Percentiles rank a stretch among this genome's conserved stretches.
These are phyloP conservation scores for Tolypeutes matacus DNA, from an alignment of 2,797 vertebrate genomes.

Conservation along the genomic window DNA sequence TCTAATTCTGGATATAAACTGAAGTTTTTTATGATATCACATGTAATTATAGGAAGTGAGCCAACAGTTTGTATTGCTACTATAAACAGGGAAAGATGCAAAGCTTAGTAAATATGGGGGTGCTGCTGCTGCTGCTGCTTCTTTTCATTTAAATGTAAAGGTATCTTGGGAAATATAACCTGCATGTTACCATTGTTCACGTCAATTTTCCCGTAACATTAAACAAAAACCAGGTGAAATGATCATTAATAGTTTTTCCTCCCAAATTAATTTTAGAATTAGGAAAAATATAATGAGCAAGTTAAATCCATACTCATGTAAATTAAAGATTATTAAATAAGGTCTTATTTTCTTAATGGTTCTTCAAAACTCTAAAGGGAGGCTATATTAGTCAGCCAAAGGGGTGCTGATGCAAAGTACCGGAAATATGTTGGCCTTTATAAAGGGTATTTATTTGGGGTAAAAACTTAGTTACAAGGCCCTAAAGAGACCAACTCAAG, in stretches of 20 bases:
- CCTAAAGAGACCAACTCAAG: too few relatives aligned
- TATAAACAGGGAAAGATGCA: neutral
- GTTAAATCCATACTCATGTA: slow-evolving; percentile 35
- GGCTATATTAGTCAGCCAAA: too few relatives aligned
- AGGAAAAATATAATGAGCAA: slow-evolving; percentile 24
- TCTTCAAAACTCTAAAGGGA: slow-evolving; percentile 47
- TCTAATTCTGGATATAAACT: neutral
- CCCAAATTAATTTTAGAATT: slow-evolving; percentile 63
- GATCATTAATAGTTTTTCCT: slow-evolving; percentile 35
- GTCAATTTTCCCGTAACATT: slow-evolving; percentile 16
- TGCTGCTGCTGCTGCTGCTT: neutral
- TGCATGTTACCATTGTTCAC: neutral
- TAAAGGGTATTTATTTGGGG: too few relatives aligned
- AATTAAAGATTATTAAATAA: slow-evolving; percentile 69
- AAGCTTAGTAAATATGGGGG: neutral
- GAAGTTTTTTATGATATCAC: neutral
- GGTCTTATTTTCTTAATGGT: slow-evolving; percentile 49
- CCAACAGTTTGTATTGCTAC: neutral
- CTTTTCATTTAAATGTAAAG: neutral
- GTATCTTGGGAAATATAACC: slow-evolving; percentile 39
- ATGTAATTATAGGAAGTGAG: neutral
- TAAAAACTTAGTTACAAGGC: too few relatives aligned
- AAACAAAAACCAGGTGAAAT: slow-evolving; percentile 32
- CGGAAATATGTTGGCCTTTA: too few relatives aligned
- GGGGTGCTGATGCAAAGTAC: too few relatives aligned